phyloP scores from a whole-genome alignment of 1,140 invertebrate species.

The Aphaenogaster floridana region DNA sequence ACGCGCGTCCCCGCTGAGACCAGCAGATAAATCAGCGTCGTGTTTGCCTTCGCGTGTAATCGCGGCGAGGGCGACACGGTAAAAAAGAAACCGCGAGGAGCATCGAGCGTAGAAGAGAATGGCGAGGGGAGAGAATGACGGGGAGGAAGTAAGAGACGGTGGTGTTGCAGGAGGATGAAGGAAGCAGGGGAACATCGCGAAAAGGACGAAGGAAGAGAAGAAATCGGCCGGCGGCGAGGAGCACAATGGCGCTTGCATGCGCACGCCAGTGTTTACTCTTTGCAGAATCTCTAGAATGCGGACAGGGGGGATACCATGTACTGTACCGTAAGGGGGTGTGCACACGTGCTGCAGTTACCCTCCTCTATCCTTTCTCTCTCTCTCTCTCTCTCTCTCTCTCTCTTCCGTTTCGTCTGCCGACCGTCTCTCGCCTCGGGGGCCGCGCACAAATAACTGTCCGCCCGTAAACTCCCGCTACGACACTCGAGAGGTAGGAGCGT shows the following conservation, averaged over 20 bases:
- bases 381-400: slow-evolving; percentile 1
- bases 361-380: neutral
- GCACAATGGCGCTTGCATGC: slow-evolving; percentile 55
- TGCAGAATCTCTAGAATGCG: slow-evolving; percentile 68
- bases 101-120: neutral
- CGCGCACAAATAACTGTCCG: slow-evolving; percentile 68
- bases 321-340: slow-evolving; percentile 65
- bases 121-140: too few species aligned
- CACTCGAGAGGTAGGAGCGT: slow-evolving; percentile 52
- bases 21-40: slow-evolving; percentile 78
- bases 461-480: slow-evolving; percentile 64
- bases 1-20: slow-evolving; percentile 68
- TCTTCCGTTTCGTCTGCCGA: neutral
- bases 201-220: slow-evolving; percentile 14
- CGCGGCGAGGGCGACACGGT: slow-evolving; percentile 46
- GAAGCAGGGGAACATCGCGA: neutral
- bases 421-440: slow-evolving; percentile 47
- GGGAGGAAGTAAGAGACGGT: neutral
- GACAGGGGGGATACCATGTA: slow-evolving; percentile 35
- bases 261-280: slow-evolving; percentile 24
- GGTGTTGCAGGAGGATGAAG: neutral
- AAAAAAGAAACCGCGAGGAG: slow-evolving; percentile 35
- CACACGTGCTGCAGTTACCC: slow-evolving; percentile 68
- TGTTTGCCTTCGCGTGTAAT: slow-evolving; percentile 78
- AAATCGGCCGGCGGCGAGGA: slow-evolving; percentile 52